Evolutionary conservation across 2,888 invertebrate genomes (phyloP).

Genomic region (Pherbina coryleti): DNA sequence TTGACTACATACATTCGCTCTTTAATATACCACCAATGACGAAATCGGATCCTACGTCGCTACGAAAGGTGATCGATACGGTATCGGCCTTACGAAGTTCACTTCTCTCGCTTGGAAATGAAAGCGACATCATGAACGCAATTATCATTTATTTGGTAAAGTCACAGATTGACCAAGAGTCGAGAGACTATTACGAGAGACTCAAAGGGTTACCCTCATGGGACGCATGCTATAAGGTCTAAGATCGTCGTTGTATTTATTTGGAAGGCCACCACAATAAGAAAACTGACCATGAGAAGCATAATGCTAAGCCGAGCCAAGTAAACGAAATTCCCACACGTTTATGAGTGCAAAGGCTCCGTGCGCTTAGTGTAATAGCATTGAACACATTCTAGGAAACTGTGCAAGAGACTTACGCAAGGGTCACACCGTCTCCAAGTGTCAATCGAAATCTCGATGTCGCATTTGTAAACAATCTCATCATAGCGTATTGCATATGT

Average conservation of each 20-base stretch:
- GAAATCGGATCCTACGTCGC: no score
- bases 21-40: neutral
- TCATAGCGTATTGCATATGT: neutral
- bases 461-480: slow-evolving; percentile 22
- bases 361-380: slow-evolving; percentile 9
- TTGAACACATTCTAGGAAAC: slow-evolving; percentile 11
- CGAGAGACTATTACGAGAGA: neutral
- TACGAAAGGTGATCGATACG: no score
- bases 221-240: neutral
- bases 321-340: neutral
- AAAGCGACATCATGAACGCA: neutral
- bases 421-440: neutral
- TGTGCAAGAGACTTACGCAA: slow-evolving; percentile 26
- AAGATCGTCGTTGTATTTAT: slow-evolving; percentile 3
- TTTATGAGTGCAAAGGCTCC: neutral
- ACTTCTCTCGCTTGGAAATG: slow-evolving; percentile 5
- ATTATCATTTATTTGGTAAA: no score
- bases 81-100: neutral
- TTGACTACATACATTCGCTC: neutral
- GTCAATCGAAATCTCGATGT: neutral
- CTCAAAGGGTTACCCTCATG: neutral
- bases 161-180: neutral
- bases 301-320: neutral
- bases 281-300: neutral
- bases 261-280: neutral